phyloP scores from a whole-genome alignment of 2,113 vertebrate genomes.

The Gallinago media region DNA sequence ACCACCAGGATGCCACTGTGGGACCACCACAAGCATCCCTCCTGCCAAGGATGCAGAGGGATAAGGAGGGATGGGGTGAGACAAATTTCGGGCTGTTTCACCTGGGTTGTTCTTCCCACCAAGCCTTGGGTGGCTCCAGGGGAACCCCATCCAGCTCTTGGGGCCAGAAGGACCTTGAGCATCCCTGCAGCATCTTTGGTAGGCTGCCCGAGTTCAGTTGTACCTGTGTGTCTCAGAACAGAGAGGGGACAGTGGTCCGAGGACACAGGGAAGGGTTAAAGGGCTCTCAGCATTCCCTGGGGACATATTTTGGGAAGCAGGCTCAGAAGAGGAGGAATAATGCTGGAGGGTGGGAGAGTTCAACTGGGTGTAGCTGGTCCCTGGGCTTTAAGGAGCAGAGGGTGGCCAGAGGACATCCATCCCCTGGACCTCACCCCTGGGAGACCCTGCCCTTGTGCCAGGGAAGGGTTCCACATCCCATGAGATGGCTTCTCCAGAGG shows the following conservation, averaged over 20 bases:
- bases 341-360: neutral
- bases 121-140: neutral
- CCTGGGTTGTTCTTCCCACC: neutral
- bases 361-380: neutral
- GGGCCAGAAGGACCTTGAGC: neutral
- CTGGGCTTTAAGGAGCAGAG: neutral
- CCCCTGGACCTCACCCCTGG: no score
- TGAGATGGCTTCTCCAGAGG: neutral
- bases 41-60: rapidly evolving
- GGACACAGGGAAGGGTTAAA: neutral
- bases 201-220: neutral
- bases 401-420: neutral
- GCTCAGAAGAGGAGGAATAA: neutral
- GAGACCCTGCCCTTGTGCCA: neutral
- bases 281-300: neutral
- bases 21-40: neutral
- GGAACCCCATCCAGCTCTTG: neutral
- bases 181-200: no score
- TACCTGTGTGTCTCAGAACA: rapidly evolving
- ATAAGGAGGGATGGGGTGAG: neutral
- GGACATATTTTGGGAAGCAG: neutral
- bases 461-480: neutral
- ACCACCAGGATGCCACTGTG: neutral
- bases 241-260: neutral
- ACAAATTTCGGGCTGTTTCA: neutral